Percentiles rank a stretch among this genome's conserved stretches.
Conservation (phyloP, 1,140 invertebrate species). For the Euwallacea similis region DNA sequence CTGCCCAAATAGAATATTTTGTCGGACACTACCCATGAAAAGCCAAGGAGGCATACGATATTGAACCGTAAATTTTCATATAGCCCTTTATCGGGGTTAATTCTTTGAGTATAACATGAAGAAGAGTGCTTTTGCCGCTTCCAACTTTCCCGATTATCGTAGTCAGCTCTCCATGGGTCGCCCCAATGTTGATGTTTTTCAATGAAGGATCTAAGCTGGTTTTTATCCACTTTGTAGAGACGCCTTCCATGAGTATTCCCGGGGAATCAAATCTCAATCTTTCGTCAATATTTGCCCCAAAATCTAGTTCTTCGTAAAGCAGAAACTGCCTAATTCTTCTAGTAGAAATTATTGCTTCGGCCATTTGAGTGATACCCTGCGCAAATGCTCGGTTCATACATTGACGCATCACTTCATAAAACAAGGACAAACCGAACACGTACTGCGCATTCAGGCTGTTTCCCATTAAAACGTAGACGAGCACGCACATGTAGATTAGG, state of each 20-base stretch:
- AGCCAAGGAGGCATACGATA: conserved; percentile 68
- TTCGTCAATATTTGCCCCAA: too few relatives aligned
- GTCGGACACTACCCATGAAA: conserved; percentile 53
- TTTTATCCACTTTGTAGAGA: conserved; percentile 63
- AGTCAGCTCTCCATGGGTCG: conserved; percentile 61
- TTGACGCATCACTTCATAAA: conserved; percentile 70
- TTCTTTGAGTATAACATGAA: conserved; percentile 80
- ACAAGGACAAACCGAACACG: conserved; percentile 72
- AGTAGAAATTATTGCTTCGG: conserved; percentile 69
- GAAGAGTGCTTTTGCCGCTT: conserved; percentile 75
- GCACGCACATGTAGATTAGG: conserved; percentile 74
- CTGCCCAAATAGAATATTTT: conserved; percentile 68
- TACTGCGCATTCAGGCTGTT: conserved; percentile 71
- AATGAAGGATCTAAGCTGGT: conserved; percentile 60
- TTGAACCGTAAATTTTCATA: conserved; percentile 52
- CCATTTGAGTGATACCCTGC: conserved; percentile 61
- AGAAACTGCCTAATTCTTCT: conserved; percentile 70
- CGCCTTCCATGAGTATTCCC: conserved; percentile 57
- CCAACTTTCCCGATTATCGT: conserved; percentile 73
- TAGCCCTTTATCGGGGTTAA: conserved; percentile 60
- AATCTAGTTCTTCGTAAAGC: conserved; percentile 68
- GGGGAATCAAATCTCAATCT: neutral
- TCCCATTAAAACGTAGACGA: conserved; percentile 72
- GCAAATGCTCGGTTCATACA: conserved; percentile 76
- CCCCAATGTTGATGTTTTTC: conserved; percentile 58